A percentile compares a stretch with the other conserved stretches of the same genome.
These are phyloP conservation scores for Acromyrmex echinatior DNA, from an alignment of 1,140 invertebrate genomes.

Conservation along the genomic window DNA sequence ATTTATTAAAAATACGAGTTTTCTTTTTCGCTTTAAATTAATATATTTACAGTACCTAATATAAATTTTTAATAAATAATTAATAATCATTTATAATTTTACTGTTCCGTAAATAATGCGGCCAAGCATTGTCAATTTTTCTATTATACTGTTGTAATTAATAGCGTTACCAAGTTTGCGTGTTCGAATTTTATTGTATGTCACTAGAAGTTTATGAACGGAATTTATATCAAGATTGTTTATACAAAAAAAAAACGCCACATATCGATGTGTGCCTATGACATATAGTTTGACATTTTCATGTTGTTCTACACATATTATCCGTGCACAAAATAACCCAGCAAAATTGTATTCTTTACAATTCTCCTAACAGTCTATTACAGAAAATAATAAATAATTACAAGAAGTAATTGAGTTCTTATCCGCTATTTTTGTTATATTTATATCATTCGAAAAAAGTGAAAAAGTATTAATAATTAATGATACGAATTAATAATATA, in stretches of 20 bases:
- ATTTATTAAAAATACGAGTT: background rate
- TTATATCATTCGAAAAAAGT: background rate
- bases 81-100: no score
- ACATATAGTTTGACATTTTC: constrained; percentile 59
- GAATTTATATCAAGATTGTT: background rate
- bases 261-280: constrained; percentile 50
- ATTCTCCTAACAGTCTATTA: background rate
- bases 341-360: background rate
- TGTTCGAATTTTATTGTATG: background rate
- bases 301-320: constrained; percentile 13
- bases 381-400: background rate
- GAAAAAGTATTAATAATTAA: background rate
- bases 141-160: background rate
- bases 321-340: background rate
- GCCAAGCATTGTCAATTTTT: background rate
- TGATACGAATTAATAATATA: no score
- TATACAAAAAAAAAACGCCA: background rate
- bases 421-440: background rate
- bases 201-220: background rate
- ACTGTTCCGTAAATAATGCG: background rate
- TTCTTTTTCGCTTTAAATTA: background rate
- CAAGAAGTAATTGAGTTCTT: background rate
- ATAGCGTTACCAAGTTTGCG: background rate
- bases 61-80: background rate
- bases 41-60: background rate